Base-by-base conservation (phyloP, 1,140 invertebrate genomes). In the Microplitis mediator region DNA sequence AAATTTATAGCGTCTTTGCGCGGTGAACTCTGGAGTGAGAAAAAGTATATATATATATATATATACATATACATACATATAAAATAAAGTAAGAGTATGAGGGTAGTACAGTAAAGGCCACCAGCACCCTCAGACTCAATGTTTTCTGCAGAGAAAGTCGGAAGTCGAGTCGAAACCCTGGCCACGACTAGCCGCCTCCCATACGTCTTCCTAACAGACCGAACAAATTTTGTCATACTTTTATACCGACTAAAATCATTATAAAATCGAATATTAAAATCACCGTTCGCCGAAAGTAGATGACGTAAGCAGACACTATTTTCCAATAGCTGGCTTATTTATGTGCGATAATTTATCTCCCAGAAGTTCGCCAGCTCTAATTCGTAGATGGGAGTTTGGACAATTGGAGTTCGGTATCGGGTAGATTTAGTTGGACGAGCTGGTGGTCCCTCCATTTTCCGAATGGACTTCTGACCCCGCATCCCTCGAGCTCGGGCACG, bases 131-230 rank as follows among this genome's bases (percentile, higher is more conserved):
- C 54, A 83, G 84, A 87, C 85, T 87, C 85, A 85, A 87, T 87
- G 86, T 86, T 87, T 86, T 87, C 86, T 84, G 83, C 82, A 81
- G 82, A 79, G 82, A 85, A 86, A 86, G 85, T 85, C 85, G 84
- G 83, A 87, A 86, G 85, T 86, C 85, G 80, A 85, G 78, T 83
- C 83, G 78, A 85, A 45, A 83, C 82, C 81, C 74, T 64, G 69
- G 74, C 85, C 84, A 84, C 79, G 81, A 85, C 80, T 81, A 83
- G 84, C 78, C 82, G 80, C 76, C 78, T 83, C 78, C 82, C 85
- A 87, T 87, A 86, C 83, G 79, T 87, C 86, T 86, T 86, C 70
- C 80, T 83, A 84, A 84, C 80, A 79, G 84, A 76, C 79, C 50
- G 84, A 60, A 77, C 76, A 85, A 82, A 78, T 87, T 82, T 87